Conservation (phyloP, 64 coral and sea anemone species). For the Pocillopora verrucosa region DNA sequence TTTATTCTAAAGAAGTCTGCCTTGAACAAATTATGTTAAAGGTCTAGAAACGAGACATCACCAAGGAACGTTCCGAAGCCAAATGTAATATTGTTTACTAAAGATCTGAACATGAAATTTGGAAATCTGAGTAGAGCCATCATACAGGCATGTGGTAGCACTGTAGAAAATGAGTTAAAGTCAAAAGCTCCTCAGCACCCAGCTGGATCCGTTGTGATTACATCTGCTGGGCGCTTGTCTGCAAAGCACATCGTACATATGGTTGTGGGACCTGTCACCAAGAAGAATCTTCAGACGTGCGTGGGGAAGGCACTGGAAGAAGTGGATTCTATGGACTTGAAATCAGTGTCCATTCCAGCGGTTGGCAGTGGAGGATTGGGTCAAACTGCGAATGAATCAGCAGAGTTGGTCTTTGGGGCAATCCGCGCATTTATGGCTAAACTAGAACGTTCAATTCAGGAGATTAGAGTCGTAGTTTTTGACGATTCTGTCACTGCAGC, state of each 20-base stretch:
- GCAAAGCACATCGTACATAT: slow-evolving; percentile 7
- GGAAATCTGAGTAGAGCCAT: slow-evolving; percentile 29
- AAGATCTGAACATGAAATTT: slow-evolving; percentile 25
- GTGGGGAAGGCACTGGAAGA: slow-evolving; percentile 13
- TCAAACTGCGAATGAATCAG: neutral
- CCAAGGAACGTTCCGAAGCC: neutral
- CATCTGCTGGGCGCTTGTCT: neutral
- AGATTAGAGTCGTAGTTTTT: slow-evolving; percentile 6
- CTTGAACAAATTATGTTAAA: neutral
- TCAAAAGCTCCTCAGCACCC: neutral
- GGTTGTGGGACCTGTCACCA: slow-evolving; percentile 11
- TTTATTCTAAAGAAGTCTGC: neutral
- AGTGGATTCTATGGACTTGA: neutral
- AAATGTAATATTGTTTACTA: slow-evolving; percentile 11
- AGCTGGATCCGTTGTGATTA: neutral
- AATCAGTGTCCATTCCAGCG: slow-evolving; percentile 31
- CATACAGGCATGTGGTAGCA: neutral
- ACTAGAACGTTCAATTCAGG: neutral
- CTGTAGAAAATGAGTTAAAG: neutral
- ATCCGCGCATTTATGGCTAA: neutral
- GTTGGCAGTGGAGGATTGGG: slow-evolving; percentile 37
- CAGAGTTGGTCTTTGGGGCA: slow-evolving; percentile 3
- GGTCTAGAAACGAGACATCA: slow-evolving; percentile 1
- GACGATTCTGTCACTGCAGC: neutral
- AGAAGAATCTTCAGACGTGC: slow-evolving; percentile 16